Evolutionary conservation across 1,140 invertebrate genomes (phyloP).

Genomic region (Penaeus chinensis): DNA sequence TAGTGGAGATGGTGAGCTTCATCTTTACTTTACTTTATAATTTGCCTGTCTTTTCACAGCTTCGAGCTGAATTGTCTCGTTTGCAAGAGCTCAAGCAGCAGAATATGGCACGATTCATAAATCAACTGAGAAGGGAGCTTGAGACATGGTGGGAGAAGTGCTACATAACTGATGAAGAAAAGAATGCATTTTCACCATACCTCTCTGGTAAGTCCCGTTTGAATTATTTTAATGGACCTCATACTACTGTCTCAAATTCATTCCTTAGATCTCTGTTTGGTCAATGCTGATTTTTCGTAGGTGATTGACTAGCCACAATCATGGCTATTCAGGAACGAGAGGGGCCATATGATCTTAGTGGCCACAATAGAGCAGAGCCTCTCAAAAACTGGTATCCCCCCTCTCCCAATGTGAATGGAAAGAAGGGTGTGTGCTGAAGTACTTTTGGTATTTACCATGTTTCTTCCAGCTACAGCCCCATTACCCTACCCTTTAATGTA

Average conservation of each 20-base stretch:
- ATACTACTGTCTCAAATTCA: too few relatives aligned
- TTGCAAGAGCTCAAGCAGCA: constrained; percentile 76
- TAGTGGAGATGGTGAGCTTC: background rate
- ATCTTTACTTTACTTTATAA: background rate
- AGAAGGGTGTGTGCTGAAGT: too few relatives aligned
- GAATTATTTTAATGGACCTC: background rate
- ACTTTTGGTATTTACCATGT: too few relatives aligned
- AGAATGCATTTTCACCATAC: constrained; percentile 74
- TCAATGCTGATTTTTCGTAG: background rate
- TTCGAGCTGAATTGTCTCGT: constrained; percentile 73
- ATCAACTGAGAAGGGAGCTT: constrained; percentile 77
- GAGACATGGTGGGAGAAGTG: constrained; percentile 79
- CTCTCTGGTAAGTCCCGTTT: background rate
- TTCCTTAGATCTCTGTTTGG: too few relatives aligned
- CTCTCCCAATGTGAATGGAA: too few relatives aligned
- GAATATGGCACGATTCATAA: constrained; percentile 79
- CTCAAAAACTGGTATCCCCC: too few relatives aligned
- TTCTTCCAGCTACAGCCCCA: too few relatives aligned
- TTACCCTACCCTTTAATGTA: too few relatives aligned
- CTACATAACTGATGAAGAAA: constrained; percentile 74
- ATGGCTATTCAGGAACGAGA: too few relatives aligned
- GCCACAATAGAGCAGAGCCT: too few relatives aligned
- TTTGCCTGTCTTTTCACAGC: constrained; percentile 64
- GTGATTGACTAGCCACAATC: too few relatives aligned
- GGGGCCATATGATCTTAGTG: too few relatives aligned